These are phyloP conservation scores for Gnathonemus longibarbis DNA, from an alignment of 2,113 vertebrate genomes.

Conservation along the genomic window DNA sequence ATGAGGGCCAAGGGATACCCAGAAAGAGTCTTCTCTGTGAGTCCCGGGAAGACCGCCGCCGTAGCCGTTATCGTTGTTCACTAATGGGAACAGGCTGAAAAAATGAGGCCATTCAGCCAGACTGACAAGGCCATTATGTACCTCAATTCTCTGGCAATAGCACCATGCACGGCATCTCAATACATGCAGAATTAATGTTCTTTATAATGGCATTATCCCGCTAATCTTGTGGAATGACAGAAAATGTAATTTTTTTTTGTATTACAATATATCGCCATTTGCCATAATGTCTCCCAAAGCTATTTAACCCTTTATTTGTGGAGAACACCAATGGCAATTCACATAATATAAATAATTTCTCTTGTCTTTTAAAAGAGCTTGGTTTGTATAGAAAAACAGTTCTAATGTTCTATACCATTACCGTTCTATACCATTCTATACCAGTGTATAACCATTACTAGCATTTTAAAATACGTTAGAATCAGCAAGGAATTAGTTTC, in stretches of 20 bases:
- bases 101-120: conserved; percentile 3
- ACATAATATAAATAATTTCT: not conserved
- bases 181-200: not conserved
- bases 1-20: conserved; percentile 92
- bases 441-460: not conserved
- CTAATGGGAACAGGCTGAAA: not conserved
- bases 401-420: not conserved
- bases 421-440: not conserved
- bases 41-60: conserved; percentile 24
- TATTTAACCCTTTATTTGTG: conserved; percentile 1
- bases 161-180: not conserved
- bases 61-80: not conserved
- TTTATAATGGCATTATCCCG: not conserved
- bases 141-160: not conserved
- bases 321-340: not conserved
- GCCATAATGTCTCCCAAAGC: not conserved
- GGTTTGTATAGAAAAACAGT: not conserved
- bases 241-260: not conserved
- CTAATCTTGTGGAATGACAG: not conserved
- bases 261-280: not conserved
- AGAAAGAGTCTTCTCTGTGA: conserved; percentile 89
- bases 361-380: not conserved
- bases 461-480: not conserved
- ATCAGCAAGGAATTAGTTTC: not conserved
- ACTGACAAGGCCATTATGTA: not conserved